Conservation (phyloP, 2,113 vertebrate genomes). For the Mormyrus iriodes region DNA sequence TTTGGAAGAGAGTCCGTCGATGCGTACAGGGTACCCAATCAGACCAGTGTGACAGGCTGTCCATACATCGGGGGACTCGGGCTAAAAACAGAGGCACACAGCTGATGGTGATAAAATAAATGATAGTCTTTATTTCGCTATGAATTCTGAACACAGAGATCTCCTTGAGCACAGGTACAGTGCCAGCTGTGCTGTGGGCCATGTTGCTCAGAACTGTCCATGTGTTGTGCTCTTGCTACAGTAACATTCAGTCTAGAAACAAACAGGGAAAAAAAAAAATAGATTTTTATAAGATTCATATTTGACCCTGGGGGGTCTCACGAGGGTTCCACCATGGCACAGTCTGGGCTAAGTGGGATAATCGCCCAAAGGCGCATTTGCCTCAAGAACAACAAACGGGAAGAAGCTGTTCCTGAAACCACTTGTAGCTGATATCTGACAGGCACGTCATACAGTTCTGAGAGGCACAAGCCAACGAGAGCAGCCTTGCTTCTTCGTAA, state of each 20-base stretch:
- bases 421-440: background rate
- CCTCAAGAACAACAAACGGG: background rate
- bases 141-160: background rate
- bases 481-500: background rate
- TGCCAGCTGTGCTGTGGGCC: background rate
- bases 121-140: background rate
- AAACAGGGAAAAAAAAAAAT: no score
- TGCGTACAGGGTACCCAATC: background rate
- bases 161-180: background rate
- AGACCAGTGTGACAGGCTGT: background rate
- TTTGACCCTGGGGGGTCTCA: background rate
- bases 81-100: background rate
- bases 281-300: background rate
- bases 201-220: background rate
- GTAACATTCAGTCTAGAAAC: background rate
- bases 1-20: background rate
- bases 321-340: background rate
- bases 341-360: background rate
- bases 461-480: background rate
- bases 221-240: background rate
- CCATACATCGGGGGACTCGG: background rate
- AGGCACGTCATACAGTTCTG: background rate
- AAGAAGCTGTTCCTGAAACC: background rate
- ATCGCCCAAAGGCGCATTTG: background rate
- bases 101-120: constrained; percentile 9